Evolutionary conservation across 2,797 vertebrate species (phyloP), one percentile per base, ranked within the genome.

Genomic region (Syngnathus acus): DNA sequence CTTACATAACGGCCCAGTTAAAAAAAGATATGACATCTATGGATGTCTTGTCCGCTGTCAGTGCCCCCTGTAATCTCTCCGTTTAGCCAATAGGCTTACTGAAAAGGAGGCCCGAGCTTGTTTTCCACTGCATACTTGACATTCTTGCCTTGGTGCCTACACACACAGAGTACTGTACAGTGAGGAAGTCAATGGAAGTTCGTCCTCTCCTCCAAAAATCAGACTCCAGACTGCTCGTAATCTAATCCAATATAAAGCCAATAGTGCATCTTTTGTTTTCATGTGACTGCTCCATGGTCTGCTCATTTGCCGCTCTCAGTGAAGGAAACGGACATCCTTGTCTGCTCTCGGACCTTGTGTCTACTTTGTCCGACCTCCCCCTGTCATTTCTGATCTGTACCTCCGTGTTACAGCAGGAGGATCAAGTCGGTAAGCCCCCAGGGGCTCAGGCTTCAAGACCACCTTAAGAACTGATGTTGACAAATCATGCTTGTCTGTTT

Each of bases 111-210:
- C 84, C 85, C 65, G 71, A 74, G 82, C 85, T 82, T 87, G 82
- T 87, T 86, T 85, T 89, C 82, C 83, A 87, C 58, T 61, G 72
- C 89, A 88, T 91, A 77, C 81, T 82, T 89, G 65, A 82, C 87
- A 90, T 91, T 90, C 88, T 80, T 87, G 73, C 79, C 67, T 78
- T 73, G 5, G 74, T 72, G 58, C 70, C 68, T 60, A 47, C 16
- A 64, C 82, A 68, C 78, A 69, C 78, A 62, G 71, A 64, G 67
- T 51, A 48, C 54, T 67, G 67, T 59, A 66, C 68, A 71, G 68
- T 62, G 63, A 40, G 62, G 64, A 58, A 84, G 77, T 75, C 77
- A 82, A 69, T 77, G 76, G 79, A 78, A 42, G 32, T 67, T 65
- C 71, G 66, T 73, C 66, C 67, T 73, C 65, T 66, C 54, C 48